Percentiles rank a stretch among this genome's conserved stretches.
phyloP scores from a whole-genome alignment of 2,888 invertebrate genomes.

The Chymomyza amoena region DNA sequence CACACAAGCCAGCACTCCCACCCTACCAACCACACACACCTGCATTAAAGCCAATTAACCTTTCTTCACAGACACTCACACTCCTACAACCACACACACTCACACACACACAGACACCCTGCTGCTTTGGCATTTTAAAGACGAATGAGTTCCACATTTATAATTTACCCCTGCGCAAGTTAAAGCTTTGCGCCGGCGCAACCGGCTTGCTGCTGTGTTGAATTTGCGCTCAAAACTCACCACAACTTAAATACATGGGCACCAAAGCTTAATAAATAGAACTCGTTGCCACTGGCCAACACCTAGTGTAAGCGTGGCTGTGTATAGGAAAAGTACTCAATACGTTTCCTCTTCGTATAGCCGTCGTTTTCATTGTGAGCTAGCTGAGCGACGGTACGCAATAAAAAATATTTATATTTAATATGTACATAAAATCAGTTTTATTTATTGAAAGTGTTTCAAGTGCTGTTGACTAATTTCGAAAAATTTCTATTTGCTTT shows the following conservation, averaged over 20 bases:
- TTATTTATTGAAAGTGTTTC: conserved; percentile 19
- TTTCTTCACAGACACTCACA: conserved; percentile 52
- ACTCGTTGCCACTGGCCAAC: conserved; percentile 78
- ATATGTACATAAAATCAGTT: conserved; percentile 10
- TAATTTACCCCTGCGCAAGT: conserved; percentile 37
- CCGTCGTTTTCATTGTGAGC: conserved; percentile 55
- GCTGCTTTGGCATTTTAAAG: conserved; percentile 52
- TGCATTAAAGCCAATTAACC: conserved; percentile 59
- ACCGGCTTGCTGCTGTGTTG: conserved; percentile 31
- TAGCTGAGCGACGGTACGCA: conserved; percentile 40
- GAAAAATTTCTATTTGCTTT: conserved; percentile 47
- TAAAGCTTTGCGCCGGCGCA: conserved; percentile 42
- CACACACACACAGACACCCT: conserved; percentile 20
- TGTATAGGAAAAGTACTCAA: conserved; percentile 77
- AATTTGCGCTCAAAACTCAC: conserved; percentile 54
- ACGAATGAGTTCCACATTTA: conserved; percentile 55
- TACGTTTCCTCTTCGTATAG: conserved; percentile 35
- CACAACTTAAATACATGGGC: conserved; percentile 67
- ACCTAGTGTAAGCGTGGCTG: conserved; percentile 80
- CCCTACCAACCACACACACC: conserved; percentile 41
- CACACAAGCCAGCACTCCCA: neutral
- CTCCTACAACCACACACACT: neutral
- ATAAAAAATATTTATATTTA: conserved; percentile 28
- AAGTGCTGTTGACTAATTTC: conserved; percentile 7
- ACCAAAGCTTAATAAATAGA: conserved; percentile 79